Evolutionary conservation across 2,113 vertebrate genomes (phyloP), one percentile per base, ranked within the genome.

Genomic region (Charadrius vociferus): DNA sequence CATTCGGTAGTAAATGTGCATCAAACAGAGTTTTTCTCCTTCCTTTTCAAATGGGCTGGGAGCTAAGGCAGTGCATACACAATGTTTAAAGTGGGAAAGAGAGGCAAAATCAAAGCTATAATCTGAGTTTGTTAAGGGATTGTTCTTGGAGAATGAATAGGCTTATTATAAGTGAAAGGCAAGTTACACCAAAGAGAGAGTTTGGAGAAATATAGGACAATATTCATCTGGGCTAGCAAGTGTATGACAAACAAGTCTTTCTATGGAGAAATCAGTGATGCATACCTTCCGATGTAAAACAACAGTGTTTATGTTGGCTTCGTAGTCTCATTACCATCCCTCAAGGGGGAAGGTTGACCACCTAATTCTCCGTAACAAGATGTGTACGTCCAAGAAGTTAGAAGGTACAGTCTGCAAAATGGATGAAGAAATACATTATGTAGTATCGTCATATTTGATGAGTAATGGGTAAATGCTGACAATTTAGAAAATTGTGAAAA

Each of bases 51-150:
- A 47, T 43, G 18, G 11, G 4, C 45, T 70, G 27, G 15, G 17
- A 73, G 8, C 52, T 83, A 56, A 93, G 80, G 24, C 9, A 3
- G 6, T 37, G 14, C 4, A 4, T 81, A 65, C 13, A 36, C 7
- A 11, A 24, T 47, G 34, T 81, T 88, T 58, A 53, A 87, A 85
- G 68, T 30, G 29, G 26, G 34, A 30, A 91, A 80, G 30, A 95
- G 26, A 59, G 56, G 18, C 32, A 93, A 94, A 88, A 70, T 87
- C 30, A 63, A 93, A 97, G 55, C 7, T 74, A 53, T 55, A 43
- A 41, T 71, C 39, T 41, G n/a, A 82, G 26, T 41, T 93, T 89
- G 87, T 58, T 58, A 83, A 50, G 27, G 4, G 20, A 49, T 81
- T 13, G 29, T 21, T 90, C 68, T 81, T 81, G 9, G 15, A 85